Base-by-base conservation (phyloP, 1,140 invertebrate species). In the Hylaeus volcanicus region DNA sequence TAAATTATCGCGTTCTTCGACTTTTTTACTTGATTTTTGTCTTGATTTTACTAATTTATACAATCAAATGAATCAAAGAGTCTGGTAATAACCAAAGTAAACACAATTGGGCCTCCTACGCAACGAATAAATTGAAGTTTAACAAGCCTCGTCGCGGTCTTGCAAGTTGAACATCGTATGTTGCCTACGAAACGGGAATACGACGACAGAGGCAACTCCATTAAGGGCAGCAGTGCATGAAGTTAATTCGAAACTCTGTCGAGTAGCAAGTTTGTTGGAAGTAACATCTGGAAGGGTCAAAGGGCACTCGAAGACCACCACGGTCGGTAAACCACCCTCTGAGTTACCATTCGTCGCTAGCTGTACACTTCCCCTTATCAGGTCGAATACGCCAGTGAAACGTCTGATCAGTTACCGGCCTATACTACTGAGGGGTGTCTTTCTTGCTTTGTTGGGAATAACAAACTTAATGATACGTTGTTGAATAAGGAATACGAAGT, bases 161-260 rank as follows among this genome's bases (percentile, higher is more conserved):
- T 43, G 64, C 15, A 63, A 39, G 61, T 63, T 63, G 37, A 3
- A 41, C 61, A 5, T 14, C 3, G 37, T 61, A 41, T 41, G 61
- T 64, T 43, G 2, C 1, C 15, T 1, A 5, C 61, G 53, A 53
- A 64, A 72, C 60, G 61, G 45, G 76, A 64, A 1, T 65, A 12
- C 66, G 14, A 1, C 2, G 26, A 8, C 2, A 26, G 4, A 9
- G 51, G 56, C 55, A 73, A 79, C 61, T 79, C 51, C 48, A 73
- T 79, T 65, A 79, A 26, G 12, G 14, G 37, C 37, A 37, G 15
- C 56, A 26, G 70, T 79, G n/a, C 39, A 5, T 14, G 0, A 65
- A 73, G 69, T 79, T 79, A 79, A 55, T 15, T 26, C 43, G 14
- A 73, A 79, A 65, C 61, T 73, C 26, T 4, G 1, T n/a, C 9